phyloP scores from a whole-genome alignment of 2,797 vertebrate species.

The Clarias laeviceps region DNA sequence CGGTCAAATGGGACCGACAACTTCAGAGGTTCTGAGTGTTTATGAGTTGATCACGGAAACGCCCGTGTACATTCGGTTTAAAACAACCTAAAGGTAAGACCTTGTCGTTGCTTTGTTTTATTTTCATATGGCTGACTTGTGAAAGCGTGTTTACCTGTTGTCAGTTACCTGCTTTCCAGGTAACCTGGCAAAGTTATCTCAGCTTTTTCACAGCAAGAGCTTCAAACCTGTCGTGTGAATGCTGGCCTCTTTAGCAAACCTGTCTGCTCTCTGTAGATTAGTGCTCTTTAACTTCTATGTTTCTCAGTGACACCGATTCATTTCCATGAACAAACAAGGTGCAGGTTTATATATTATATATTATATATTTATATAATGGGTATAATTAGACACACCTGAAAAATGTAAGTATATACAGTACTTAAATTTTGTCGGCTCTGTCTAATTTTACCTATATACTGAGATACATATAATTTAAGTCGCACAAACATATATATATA shows the following conservation, averaged over 20 bases:
- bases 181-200: not conserved
- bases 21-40: not conserved
- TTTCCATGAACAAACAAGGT: not conserved
- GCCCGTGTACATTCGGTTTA: not conserved
- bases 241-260: too few relatives aligned
- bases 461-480: not conserved
- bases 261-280: not conserved
- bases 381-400: not conserved
- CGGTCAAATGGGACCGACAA: slow-evolving; percentile 9
- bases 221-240: not conserved
- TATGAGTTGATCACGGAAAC: not conserved
- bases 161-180: not conserved
- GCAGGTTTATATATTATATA: too few relatives aligned
- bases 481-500: too few relatives aligned
- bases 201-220: not conserved
- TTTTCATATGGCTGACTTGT: not conserved
- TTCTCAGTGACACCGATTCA: not conserved
- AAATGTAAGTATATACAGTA: not conserved
- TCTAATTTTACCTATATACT: too few relatives aligned
- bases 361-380: not conserved
- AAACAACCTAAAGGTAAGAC: not conserved
- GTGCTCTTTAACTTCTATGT: too few relatives aligned
- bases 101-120: too few relatives aligned
- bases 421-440: too few relatives aligned
- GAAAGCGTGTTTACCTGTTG: not conserved